These are phyloP conservation scores for Mastigias papua DNA, from an alignment of 30 jellyfish, hydroid and myxozoan species.

Conservation along the genomic window DNA sequence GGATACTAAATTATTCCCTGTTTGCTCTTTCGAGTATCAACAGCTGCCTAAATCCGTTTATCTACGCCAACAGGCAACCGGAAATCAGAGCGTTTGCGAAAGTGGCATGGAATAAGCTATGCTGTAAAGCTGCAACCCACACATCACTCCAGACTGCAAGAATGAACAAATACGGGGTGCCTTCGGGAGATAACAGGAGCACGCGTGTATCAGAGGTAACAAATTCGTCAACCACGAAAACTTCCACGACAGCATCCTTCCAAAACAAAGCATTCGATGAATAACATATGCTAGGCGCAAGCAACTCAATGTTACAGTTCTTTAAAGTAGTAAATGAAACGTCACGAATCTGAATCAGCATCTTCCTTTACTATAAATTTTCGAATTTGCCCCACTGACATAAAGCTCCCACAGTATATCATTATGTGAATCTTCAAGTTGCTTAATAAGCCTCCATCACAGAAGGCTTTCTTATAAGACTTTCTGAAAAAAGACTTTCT, in stretches of 20 bases:
- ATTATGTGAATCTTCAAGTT: no score
- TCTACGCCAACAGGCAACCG: slow-evolving; percentile 45
- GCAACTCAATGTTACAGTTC: neutral
- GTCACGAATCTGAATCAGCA: no score
- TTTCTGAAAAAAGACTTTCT: no score
- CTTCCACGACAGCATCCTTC: neutral
- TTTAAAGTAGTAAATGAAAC: no score
- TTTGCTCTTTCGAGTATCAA: slow-evolving; percentile 27
- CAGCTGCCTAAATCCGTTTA: slow-evolving; percentile 68
- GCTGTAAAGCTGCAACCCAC: neutral
- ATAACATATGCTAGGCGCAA: neutral
- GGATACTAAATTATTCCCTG: slow-evolving; percentile 44
- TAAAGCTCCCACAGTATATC: no score
- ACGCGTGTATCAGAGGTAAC: neutral
- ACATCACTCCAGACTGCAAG: neutral
- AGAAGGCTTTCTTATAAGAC: no score
- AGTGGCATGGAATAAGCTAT: neutral
- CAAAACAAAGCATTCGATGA: neutral
- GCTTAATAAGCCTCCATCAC: no score
- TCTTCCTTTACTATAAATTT: no score
- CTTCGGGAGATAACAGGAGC: neutral
- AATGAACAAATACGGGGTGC: neutral
- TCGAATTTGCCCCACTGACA: no score
- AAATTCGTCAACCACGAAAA: neutral
- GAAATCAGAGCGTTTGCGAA: neutral